Evolutionary conservation across 2,888 invertebrate species (phyloP), one percentile per base, ranked within the genome.

Genomic region (Ganaspis brasiliensis): DNA sequence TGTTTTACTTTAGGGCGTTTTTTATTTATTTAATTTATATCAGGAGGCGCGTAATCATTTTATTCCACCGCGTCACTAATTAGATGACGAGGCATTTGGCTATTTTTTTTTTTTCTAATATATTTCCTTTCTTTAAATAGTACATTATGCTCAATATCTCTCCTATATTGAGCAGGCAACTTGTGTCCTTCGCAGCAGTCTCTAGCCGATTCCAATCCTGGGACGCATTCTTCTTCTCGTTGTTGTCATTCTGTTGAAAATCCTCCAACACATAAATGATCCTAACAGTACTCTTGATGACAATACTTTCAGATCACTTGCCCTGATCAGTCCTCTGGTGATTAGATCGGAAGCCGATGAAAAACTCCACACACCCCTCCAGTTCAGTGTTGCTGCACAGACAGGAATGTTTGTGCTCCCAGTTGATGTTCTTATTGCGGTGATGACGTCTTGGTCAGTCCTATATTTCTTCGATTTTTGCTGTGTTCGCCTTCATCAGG

Each of bases 401-500:
- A 77, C 76, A 0, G 35, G 21, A 1, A 81, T 72, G 0, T 55
- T 76, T 79, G 79, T 88, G 87, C 24, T 87, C 84, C 0, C 73
- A 81, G 59, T 81, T 76, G 61, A 91, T 88, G 8, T 57, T 72
- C 1, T 75, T 61, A 52, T 90, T 87, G 61, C 40, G 0, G 8
- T 16, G 6, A 35, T 3, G 6, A 35, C 6, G 0, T 57, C 14
- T 10, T 8, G 19, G 12, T 37, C 24, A 0, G n/a, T 16, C 14
- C 14, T 21, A 26, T 78, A 78, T 10, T 78, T 40, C 2, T 4
- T 10, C n/a, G 1, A 8, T 24, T 16, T 78, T 78, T 12, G 61
- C 52, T 1, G 6, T 12, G 31, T 78, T 73, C 12, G 14, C 73
- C 8, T 52, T 19, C n/a, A 37, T 49, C 1, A 14, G 14, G n/a